These are phyloP conservation scores for Griposia aprilina DNA, from an alignment of 2,888 invertebrate genomes.

Conservation along the genomic window DNA sequence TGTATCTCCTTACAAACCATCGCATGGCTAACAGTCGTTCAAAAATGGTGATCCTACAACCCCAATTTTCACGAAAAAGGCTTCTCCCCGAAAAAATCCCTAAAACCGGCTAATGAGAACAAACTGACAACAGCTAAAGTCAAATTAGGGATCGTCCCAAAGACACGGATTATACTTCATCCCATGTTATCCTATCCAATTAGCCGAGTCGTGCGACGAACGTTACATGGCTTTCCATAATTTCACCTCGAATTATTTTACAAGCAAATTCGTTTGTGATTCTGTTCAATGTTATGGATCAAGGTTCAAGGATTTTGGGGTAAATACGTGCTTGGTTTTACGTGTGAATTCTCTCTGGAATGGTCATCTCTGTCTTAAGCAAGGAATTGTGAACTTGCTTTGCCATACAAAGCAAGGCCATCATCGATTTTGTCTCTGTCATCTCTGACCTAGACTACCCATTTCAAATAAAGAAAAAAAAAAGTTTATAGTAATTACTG, in stretches of 20 bases:
- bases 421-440: too few relatives aligned
- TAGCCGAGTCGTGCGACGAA: conserved; percentile 41
- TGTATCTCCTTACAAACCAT: background rate
- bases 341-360: background rate
- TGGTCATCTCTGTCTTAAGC: background rate
- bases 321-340: background rate
- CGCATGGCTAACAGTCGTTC: background rate
- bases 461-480: too few relatives aligned
- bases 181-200: conserved; percentile 48
- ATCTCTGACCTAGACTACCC: too few relatives aligned
- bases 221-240: conserved; percentile 19
- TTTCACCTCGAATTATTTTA: conserved; percentile 34
- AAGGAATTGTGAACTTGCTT: background rate
- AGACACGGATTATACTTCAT: conserved; percentile 51
- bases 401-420: too few relatives aligned
- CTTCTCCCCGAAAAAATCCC: background rate
- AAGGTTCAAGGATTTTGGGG: background rate
- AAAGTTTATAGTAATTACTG: too few relatives aligned
- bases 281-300: background rate
- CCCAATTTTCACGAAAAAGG: conserved; percentile 6
- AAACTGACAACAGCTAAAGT: conserved; percentile 46
- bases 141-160: conserved; percentile 42
- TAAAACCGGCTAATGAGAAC: conserved; percentile 41
- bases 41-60: background rate
- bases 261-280: conserved; percentile 37